Percentiles rank a stretch among this genome's conserved stretches.
Conservation (phyloP, 2,888 invertebrate species). For the Machimus rusticus region DNA sequence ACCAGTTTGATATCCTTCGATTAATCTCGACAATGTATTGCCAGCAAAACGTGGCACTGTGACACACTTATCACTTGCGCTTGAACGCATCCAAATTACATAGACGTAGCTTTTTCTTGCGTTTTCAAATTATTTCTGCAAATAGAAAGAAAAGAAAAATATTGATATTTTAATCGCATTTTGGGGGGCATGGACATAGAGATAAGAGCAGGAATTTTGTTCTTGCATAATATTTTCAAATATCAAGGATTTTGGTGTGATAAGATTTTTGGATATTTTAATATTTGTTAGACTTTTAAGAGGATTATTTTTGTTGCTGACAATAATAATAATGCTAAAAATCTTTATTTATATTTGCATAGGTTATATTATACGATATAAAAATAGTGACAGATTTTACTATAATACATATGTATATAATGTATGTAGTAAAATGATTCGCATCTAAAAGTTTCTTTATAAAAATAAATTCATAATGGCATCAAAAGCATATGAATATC, state of each 20-base stretch:
- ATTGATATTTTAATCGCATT: conserved; percentile 1
- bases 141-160: conserved; percentile 9
- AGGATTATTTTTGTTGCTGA: neutral
- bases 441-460: no score
- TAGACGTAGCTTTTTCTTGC: neutral
- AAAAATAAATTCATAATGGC: no score
- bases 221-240: neutral
- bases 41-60: conserved; percentile 8
- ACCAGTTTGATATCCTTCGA: conserved; percentile 24
- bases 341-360: no score
- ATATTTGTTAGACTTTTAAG: neutral
- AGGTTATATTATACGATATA: no score
- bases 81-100: conserved; percentile 8
- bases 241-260: neutral
- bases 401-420: no score
- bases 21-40: neutral
- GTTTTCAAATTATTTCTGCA: conserved; percentile 3
- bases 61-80: neutral
- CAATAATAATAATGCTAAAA: no score
- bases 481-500: no score
- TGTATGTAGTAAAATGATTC: no score
- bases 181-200: neutral
- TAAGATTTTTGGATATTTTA: neutral
- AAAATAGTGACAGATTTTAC: no score
- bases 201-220: neutral